Base-by-base conservation (phyloP, 2,113 vertebrate species). In the Gallinago paraguaiae region DNA sequence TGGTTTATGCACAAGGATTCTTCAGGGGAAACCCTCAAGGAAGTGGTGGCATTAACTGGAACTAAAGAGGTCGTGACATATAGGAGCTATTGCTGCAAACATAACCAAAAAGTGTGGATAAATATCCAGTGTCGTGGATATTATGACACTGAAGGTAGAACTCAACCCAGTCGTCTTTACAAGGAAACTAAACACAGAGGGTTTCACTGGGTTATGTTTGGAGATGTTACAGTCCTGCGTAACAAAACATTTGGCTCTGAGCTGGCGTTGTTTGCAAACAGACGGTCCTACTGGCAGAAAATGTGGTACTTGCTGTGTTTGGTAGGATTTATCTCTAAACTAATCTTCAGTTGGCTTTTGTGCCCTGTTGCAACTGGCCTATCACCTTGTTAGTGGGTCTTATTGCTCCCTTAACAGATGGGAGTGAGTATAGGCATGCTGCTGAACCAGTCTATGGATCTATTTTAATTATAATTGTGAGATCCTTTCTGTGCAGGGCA, bases 231-330 rank as follows among this genome's bases (percentile, higher is more conserved):
- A 31, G 71, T 93, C 20, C 37, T 39, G 17, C 10, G 3, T 45
- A 90, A 61, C 54, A 41, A 92, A 86, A 82, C 20, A 57, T 90
- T 89, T 95, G 91, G 37, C 48, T 91, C 57, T 59, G 33, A 94
- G 61, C 30, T 86, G 75, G 35, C 3, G 1, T 18, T 76, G 31
- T 60, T 94, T 87, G 23, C 78, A 96, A 94, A 95, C 76, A 96
- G 92, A 96, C 86, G 86, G 86, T 95, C 84, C 60, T 87, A 68
- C 37, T 94, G 67, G 63, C 79, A 92, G 57, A 95, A 96, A 96
- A 83, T 75, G 82, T 13, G 30, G 43, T 48, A 61, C 37, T 95
- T 95, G 50, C 45, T 93, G 78, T 88, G 79, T 81, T 95, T 92
- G 80, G 28, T 88, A 70, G 94, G 74, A 75, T 91, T 92, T 60